A percentile compares a stretch with the other conserved stretches of the same genome.
Evolutionary conservation across 2,797 vertebrate genomes (phyloP).

Genomic region (Intellagama lesueurii): DNA sequence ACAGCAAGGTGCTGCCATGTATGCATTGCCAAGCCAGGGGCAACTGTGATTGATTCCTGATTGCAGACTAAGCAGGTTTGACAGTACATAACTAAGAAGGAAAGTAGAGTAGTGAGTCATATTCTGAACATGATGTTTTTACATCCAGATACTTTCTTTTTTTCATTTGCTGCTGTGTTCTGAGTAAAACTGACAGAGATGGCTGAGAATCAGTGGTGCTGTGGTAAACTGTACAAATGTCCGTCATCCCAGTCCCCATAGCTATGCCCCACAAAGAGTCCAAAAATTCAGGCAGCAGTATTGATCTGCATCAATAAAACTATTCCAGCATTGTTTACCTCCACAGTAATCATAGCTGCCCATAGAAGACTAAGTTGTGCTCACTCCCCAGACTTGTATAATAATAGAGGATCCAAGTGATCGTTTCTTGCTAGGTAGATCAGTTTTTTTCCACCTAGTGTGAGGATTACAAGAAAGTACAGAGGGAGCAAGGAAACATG

Average conservation of each 20-base stretch:
- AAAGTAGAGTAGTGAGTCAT: neutral
- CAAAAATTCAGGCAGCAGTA: neutral
- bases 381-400: neutral
- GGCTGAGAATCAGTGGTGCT: neutral
- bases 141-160: neutral
- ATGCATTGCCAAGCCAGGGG: conserved; percentile 9
- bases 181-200: neutral
- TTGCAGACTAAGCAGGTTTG: neutral
- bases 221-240: neutral
- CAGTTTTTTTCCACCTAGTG: neutral
- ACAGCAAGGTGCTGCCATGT: neutral
- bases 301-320: neutral
- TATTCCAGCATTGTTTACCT: neutral
- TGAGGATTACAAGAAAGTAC: neutral
- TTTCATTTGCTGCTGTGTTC: neutral
- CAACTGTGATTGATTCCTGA: neutral
- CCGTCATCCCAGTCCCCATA: neutral
- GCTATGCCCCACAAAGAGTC: neutral
- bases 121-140: neutral
- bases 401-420: neutral
- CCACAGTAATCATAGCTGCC: neutral
- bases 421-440: neutral
- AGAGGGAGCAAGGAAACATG: neutral
- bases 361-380: neutral
- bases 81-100: neutral